These are phyloP conservation scores for Campylomormyrus numenius DNA, from an alignment of 2,113 vertebrate genomes.

Conservation along the genomic window DNA sequence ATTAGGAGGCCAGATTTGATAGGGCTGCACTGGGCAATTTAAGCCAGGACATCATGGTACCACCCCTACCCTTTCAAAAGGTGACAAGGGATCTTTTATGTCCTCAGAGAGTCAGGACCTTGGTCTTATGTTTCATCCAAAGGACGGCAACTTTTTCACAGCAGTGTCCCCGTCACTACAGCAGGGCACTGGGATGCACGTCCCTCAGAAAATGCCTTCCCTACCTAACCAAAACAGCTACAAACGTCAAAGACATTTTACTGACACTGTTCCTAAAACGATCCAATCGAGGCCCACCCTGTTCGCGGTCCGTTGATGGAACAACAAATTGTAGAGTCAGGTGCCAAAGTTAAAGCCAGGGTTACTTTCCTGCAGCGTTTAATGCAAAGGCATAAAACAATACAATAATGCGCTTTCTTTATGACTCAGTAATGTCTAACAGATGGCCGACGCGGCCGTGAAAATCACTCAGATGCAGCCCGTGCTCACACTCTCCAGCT, in stretches of 20 bases:
- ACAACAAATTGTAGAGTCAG: neutral
- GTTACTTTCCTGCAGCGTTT: neutral
- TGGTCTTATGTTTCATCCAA: neutral
- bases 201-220: neutral
- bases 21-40: neutral
- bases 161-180: neutral
- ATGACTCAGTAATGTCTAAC: neutral
- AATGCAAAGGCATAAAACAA: neutral
- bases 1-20: neutral
- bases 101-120: neutral
- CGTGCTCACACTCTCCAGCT: neutral
- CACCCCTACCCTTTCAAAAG: neutral
- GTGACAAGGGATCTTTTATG: neutral
- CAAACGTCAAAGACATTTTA: neutral
- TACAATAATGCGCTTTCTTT: neutral
- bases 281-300: neutral
- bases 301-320: neutral
- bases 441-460: neutral
- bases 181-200: neutral
- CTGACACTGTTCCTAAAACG: neutral
- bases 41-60: neutral
- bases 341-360: neutral
- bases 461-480: neutral
- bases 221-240: neutral
- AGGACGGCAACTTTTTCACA: neutral